phyloP scores from a whole-genome alignment of 2,888 invertebrate genomes.

The Sarcophaga carnaria region DNA sequence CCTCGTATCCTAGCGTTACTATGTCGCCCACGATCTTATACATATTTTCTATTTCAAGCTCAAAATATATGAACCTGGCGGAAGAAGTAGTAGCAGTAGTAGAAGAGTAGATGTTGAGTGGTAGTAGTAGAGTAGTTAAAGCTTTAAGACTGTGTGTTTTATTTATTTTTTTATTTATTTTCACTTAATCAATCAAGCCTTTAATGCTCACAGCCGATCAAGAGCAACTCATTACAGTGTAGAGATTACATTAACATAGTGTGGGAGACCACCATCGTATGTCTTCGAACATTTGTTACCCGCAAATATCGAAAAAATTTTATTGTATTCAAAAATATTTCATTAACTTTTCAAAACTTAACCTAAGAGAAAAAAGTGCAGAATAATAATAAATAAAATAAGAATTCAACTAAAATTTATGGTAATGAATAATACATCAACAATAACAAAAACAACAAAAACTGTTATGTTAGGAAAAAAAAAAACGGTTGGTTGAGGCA shows the following conservation, averaged over 20 bases:
- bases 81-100: conserved; percentile 60
- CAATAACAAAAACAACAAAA: conserved; percentile 57
- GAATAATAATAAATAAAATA: conserved; percentile 66
- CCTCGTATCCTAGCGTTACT: conserved; percentile 68
- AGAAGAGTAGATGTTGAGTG: conserved; percentile 59
- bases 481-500: conserved; percentile 40
- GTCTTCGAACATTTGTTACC: conserved; percentile 54
- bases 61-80: conserved; percentile 61
- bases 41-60: conserved; percentile 47
- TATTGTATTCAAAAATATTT: conserved; percentile 28
- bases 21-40: conserved; percentile 48
- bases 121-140: conserved; percentile 61
- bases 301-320: conserved; percentile 50
- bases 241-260: conserved; percentile 39
- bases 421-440: conserved; percentile 54
- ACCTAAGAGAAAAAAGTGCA: conserved; percentile 72
- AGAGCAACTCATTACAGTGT: conserved; percentile 46
- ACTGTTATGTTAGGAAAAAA: conserved; percentile 50
- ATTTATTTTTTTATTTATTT: conserved; percentile 22
- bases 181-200: conserved; percentile 41
- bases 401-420: conserved; percentile 54
- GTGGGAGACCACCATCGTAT: conserved; percentile 44
- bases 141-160: conserved; percentile 59
- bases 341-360: conserved; percentile 59
- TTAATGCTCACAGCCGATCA: conserved; percentile 49